Conservation (phyloP, 2,888 invertebrate genomes). For the Hypomecis atomaria region DNA sequence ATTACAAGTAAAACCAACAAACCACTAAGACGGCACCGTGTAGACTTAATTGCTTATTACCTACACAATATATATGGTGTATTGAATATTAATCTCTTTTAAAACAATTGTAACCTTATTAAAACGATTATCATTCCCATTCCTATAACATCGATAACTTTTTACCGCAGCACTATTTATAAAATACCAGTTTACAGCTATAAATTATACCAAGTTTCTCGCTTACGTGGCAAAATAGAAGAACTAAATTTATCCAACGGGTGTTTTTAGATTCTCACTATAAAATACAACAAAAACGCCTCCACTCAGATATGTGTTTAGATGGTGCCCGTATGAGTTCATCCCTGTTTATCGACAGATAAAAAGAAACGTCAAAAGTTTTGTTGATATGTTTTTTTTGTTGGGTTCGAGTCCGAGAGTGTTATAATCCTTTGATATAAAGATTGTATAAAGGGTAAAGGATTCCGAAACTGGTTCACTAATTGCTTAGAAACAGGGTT, state of each 20-base stretch:
- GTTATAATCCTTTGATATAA: slow-evolving; percentile 19
- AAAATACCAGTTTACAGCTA: slow-evolving; percentile 5
- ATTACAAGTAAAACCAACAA: neutral
- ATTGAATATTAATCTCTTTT: slow-evolving; percentile 8
- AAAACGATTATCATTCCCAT: slow-evolving; percentile 12
- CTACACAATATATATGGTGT: neutral
- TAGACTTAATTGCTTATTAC: slow-evolving; percentile 6
- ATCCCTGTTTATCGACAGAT: slow-evolving; percentile 21
- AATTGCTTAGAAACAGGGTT: slow-evolving; percentile 14
- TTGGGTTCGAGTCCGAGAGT: neutral
- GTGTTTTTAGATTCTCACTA: neutral
- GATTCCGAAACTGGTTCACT: slow-evolving; percentile 6
- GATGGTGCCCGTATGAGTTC: neutral
- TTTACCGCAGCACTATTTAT: slow-evolving; percentile 12
- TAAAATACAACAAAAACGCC: neutral
- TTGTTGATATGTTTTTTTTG: slow-evolving; percentile 17
- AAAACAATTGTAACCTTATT: slow-evolving; percentile 1
- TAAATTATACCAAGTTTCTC: neutral
- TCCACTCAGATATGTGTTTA: neutral
- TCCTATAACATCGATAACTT: slow-evolving; percentile 6
- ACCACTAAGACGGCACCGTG: neutral
- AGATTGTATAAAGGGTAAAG: slow-evolving; percentile 3
- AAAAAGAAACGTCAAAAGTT: slow-evolving; percentile 13
- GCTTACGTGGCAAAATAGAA: neutral
- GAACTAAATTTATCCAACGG: neutral